Evolutionary conservation across 2,797 vertebrate genomes (phyloP), one percentile per base, ranked within the genome.

Genomic region (Poeciliopsis infans): DNA sequence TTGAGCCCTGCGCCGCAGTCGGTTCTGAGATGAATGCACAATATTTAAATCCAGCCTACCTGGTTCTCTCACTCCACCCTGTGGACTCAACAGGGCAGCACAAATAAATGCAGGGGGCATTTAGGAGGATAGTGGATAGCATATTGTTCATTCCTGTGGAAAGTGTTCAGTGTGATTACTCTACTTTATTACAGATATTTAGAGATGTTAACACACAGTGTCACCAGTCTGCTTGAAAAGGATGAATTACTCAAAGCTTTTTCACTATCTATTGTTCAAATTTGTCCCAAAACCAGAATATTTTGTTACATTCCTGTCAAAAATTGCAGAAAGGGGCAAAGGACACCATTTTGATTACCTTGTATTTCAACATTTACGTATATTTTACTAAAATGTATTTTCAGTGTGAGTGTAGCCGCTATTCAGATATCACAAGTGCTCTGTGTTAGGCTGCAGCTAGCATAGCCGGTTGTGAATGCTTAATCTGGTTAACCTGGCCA

Each of bases 1-100:
- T 78, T 83, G 90, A 90, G 91, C 87, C 88, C 89, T 68, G 89
- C 93, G 82, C 95, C 92, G 95, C 96, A 96, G 95, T 96, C 91
- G 82, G 87, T 92, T 95, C 95, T 96, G 96, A 96, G 95, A 95
- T 95, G 96, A 96, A 96, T 96, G 92, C 95, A 96, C 95, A 96
- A 96, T 96, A 94, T 94, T 90, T 88, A 94, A 94, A 93, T 93
- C 33, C 75, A 46, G 79, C 79, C 87, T 93, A 94, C 94, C 93
- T 94, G 93, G 91, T 91, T 93, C 95, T 95, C 93, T 94, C 86
- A 82, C 95, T 92, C 95, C 95, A 91, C 95, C 94, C 85, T 88
- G 94, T 94, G 94, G 93, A 84, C 89, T 87, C 86, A 74, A n/a
- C 55, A 45, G 76, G 89, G 83, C 88, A 93, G 81, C 91, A 91